Evolutionary conservation across 2,888 invertebrate species (phyloP).

Genomic region (Catocala fraxini): DNA sequence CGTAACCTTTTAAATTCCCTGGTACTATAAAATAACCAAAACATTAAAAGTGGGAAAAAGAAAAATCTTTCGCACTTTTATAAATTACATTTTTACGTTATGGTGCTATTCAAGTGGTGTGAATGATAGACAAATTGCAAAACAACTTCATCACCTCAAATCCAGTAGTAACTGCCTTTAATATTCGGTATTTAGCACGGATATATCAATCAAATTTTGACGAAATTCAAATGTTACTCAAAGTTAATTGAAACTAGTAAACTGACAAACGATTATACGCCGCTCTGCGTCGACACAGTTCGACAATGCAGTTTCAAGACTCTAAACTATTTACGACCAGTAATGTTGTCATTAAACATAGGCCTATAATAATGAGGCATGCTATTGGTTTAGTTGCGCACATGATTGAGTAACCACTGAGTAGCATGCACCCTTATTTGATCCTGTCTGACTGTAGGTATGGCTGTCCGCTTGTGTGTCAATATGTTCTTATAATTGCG

Average conservation of each 20-base stretch:
- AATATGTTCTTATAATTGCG: slow-evolving; percentile 30
- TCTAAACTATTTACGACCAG: slow-evolving; percentile 29
- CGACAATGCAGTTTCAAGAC: slow-evolving; percentile 32
- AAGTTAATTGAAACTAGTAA: slow-evolving; percentile 21
- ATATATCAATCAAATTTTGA: slow-evolving; percentile 11
- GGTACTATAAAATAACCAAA: too few relatives aligned
- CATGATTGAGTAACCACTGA: slow-evolving; percentile 64
- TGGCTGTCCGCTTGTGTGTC: slow-evolving; percentile 57
- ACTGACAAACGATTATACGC: slow-evolving; percentile 19
- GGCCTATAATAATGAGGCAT: slow-evolving; percentile 69
- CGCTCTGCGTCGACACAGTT: slow-evolving; percentile 24
- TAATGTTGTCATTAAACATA: slow-evolving; percentile 41
- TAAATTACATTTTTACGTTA: too few relatives aligned
- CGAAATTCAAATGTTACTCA: slow-evolving; percentile 16
- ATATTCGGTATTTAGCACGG: slow-evolving; percentile 6
- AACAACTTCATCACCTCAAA: not conserved
- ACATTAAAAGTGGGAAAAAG: too few relatives aligned
- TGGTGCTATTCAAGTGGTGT: too few relatives aligned
- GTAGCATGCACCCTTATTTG: slow-evolving; percentile 67
- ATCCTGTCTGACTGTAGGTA: slow-evolving; percentile 51
- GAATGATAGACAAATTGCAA: too few relatives aligned
- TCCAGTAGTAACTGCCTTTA: slow-evolving; percentile 29
- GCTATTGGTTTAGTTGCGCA: slow-evolving; percentile 72
- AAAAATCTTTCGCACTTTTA: too few relatives aligned
- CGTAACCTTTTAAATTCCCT: too few relatives aligned